These are phyloP conservation scores for Hypselothyrea guttata DNA, from an alignment of 2,888 invertebrate genomes.

Conservation along the genomic window DNA sequence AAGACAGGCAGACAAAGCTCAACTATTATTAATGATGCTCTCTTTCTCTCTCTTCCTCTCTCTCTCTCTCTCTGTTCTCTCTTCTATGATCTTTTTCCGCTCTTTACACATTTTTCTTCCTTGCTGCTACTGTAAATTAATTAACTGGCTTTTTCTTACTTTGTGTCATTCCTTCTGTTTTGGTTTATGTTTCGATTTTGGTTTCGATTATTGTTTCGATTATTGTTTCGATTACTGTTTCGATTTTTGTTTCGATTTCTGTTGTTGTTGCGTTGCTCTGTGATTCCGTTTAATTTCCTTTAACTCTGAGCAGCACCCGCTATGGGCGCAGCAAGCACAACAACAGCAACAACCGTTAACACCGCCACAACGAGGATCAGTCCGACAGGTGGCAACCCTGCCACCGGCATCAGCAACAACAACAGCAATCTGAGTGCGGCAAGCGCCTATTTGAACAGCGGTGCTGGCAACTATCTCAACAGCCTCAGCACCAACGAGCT, in stretches of 20 bases:
- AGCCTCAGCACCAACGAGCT: conserved; percentile 78
- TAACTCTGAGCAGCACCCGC: conserved; percentile 13
- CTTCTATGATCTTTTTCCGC: not conserved
- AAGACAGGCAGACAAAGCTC: conserved; percentile 13
- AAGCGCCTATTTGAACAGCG: conserved; percentile 59
- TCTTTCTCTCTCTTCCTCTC: conserved; percentile 24
- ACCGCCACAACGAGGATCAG: conserved; percentile 32
- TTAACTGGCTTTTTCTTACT: no score
- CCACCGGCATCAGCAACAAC: no score
- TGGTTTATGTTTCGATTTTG: conserved; percentile 11
- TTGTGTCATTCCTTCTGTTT: not conserved
- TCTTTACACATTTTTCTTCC: conserved; percentile 1
- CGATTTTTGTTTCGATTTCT: conserved; percentile 20
- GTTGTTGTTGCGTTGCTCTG: conserved; percentile 10
- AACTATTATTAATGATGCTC: conserved; percentile 42
- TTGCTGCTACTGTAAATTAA: no score
- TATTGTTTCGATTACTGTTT: conserved; percentile 18
- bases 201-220: conserved; percentile 12
- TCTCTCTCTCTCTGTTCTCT: conserved; percentile 13
- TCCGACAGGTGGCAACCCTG: conserved; percentile 23
- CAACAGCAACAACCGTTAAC: conserved; percentile 21
- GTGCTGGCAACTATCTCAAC: conserved; percentile 61
- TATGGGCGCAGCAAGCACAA: conserved; percentile 11
- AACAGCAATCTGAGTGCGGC: conserved; percentile 41
- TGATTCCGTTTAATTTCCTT: conserved; percentile 14